These are phyloP conservation scores for Acanthopagrus latus DNA, from an alignment of 2,797 vertebrate species.

Conservation along the genomic window DNA sequence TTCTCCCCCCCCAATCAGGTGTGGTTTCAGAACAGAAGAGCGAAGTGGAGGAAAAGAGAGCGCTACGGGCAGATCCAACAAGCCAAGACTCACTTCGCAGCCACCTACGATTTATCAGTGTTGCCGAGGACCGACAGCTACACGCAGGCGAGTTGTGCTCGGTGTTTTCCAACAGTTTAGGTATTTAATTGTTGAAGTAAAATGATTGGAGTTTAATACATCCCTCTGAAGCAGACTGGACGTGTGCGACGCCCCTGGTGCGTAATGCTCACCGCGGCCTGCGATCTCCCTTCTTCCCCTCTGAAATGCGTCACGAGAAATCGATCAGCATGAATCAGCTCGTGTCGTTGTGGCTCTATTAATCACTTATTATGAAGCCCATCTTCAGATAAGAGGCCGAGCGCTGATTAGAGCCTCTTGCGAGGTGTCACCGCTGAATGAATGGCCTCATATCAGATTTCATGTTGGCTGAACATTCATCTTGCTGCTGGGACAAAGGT, in stretches of 20 bases:
- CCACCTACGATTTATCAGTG: slow-evolving; percentile 96
- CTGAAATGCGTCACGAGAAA: slow-evolving; percentile 10
- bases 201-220: neutral
- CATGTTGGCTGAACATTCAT: slow-evolving; percentile 54
- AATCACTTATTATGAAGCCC: slow-evolving; percentile 51
- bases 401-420: slow-evolving; percentile 64
- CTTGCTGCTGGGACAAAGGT: slow-evolving; percentile 73
- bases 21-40: slow-evolving; percentile 99
- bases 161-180: rapidly evolving
- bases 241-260: neutral
- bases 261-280: slow-evolving; percentile 6
- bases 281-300: neutral
- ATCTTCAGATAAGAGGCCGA: slow-evolving; percentile 61
- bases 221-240: too few relatives aligned
- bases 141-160: slow-evolving; percentile 87
- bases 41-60: slow-evolving; percentile 98
- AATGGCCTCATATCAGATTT: slow-evolving; percentile 69
- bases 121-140: slow-evolving; percentile 95
- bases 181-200: neutral
- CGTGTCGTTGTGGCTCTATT: slow-evolving; percentile 23
- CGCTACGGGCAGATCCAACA: slow-evolving; percentile 99
- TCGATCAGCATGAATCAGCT: neutral
- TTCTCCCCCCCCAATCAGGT: slow-evolving; percentile 82
- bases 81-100: slow-evolving; percentile 96
- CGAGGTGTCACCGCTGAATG: slow-evolving; percentile 57